Evolutionary conservation across 2,797 vertebrate species (phyloP), one percentile per base, ranked within the genome.

Genomic region (Halcyon smyrnensis): DNA sequence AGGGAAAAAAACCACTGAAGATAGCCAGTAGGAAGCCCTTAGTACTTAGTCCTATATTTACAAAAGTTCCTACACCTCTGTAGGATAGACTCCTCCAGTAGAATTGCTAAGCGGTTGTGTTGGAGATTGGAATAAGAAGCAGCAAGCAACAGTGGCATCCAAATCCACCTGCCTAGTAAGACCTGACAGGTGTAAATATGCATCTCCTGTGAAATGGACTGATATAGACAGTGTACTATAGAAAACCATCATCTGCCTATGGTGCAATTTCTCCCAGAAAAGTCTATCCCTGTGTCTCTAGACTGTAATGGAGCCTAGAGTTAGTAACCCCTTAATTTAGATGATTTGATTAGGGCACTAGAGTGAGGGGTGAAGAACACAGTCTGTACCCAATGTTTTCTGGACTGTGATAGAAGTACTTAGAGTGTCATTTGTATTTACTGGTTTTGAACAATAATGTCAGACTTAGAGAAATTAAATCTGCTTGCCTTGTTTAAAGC

Each of bases 181-280:
- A 53, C 41, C 46, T 79, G 71, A 73, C 34, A 60, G 67, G 54
- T 65, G 70, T 48, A 78, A 91, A 71, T 59, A 43, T 71, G 68
- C 62, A 90, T 65, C 25, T 83, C 36, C 46, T 76, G 37, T 5
- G 2, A 87, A 93, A 90, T 21, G 9, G 51, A 51, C 15, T 17
- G n/a, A 57, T n/a, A 54, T 8, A 51, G 39, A 77, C 25, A 77
- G n/a, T 43, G 18, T 69, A 27, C 16, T 54, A 27, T 4, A 50
- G 81, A 78, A 90, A 89, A 57, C 48, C 57, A 36, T 65, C 63
- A 43, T 43, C 16, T 89, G 28, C 18, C 18, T 57, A 1, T 71
- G 37, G 50, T 64, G 41, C 14, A 62, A 37, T 87, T 87, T 77
- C 45, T 76, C 75, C 24, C n/a, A 86, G 86, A 92, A 96, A 89